These are phyloP conservation scores for Ostrea denselamellosa DNA, from an alignment of 1,140 invertebrate species.

Conservation along the genomic window DNA sequence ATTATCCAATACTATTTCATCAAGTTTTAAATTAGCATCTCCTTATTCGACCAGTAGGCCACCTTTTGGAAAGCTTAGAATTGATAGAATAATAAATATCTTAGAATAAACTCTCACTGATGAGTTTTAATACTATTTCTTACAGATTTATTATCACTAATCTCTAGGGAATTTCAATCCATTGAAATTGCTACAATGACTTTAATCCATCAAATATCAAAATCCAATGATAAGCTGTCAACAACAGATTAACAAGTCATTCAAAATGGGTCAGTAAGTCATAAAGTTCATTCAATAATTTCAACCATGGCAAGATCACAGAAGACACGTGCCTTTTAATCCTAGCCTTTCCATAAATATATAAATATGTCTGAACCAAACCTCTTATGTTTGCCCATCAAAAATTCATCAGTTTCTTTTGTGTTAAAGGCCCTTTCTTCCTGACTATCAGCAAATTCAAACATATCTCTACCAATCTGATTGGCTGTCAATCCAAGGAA, in stretches of 20 bases:
- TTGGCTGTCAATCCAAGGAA: neutral
- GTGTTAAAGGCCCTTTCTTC: neutral
- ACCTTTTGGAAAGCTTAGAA: neutral
- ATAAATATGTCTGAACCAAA: conserved; percentile 12
- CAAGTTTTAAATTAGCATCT: neutral
- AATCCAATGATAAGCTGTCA: conserved; percentile 11
- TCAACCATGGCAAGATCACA: neutral
- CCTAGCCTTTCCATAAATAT: neutral
- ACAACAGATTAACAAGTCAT: neutral
- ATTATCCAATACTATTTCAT: neutral
- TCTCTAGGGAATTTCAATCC: neutral
- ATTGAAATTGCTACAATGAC: neutral
- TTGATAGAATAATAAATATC: neutral
- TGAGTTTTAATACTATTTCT: neutral
- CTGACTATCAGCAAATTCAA: neutral
- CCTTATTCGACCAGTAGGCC: neutral
- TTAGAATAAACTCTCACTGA: neutral
- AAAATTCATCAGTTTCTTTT: conserved; percentile 1
- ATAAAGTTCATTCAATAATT: neutral
- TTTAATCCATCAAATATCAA: conserved; percentile 21
- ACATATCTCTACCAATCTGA: neutral
- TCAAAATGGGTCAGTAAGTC: neutral
- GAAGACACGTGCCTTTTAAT: neutral
- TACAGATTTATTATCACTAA: neutral
- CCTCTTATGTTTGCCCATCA: neutral